Evolutionary conservation across 2,888 invertebrate species (phyloP), one percentile per base, ranked within the genome.

Genomic region (Harpalus rufipes): DNA sequence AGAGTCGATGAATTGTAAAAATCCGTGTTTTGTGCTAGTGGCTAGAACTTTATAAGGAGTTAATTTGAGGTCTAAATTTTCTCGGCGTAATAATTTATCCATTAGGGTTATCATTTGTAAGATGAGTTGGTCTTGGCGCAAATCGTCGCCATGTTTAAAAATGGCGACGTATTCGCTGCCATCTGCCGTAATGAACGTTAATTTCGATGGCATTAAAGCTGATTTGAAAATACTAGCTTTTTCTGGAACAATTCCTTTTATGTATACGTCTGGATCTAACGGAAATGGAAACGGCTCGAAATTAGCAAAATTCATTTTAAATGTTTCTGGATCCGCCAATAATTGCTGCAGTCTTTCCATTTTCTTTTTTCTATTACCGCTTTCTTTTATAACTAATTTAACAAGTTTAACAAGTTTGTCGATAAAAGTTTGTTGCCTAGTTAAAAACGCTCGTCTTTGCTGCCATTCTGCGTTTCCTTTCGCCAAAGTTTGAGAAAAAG

Each of bases 51-150:
- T 92, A 89, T 99, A 99, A 0, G 99, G 99, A 0, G 99, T 99
- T 85, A 99, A 91, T 89, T 98, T 98, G 82, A 99, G 92, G 91
- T 99, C 99, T 84, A 99, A 92, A 91, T 99, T 99, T 91, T 99
- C 99, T 87, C 97, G 93, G 61, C 98, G 93, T 87, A 99, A 91
- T 82, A 99, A 91, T 90, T 98, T 97, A 90, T 99, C 99, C 98
- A 99, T 99, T 12, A 99, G 92, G 0, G 98, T 97, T 59, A 99
- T 99, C 93, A 99, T 99, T 92, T 99, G 99, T 72, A 99, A 92
- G 86, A 99, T 97, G 0, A 99, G 93, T 91, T 99, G 99, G 92
- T 99, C 99, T 91, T 99, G 99, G 1, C 99, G 93, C 80, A 99
- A 91, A 90, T 99, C 99, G 91, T 99, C 99, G 0, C 99, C 99